Conservation (phyloP, 2,888 invertebrate genomes). For the Deilephila elpenor region DNA sequence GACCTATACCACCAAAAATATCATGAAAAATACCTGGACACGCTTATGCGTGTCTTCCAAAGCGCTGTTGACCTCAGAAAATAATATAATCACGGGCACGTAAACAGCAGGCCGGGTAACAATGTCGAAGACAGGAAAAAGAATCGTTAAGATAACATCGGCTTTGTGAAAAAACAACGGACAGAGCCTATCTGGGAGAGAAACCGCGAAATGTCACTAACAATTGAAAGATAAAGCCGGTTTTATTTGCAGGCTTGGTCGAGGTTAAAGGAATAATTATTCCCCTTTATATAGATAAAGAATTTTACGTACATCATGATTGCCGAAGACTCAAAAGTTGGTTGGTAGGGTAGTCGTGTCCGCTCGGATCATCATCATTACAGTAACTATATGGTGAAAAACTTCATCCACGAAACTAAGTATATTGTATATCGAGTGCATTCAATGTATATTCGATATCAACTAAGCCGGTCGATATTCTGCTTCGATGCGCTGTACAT, state of each 20-base stretch:
- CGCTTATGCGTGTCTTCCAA: background rate
- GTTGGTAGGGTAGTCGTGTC: too few relatives aligned
- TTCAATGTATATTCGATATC: too few relatives aligned
- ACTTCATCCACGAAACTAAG: too few relatives aligned
- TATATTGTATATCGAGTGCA: too few relatives aligned
- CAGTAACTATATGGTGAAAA: too few relatives aligned
- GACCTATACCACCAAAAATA: too few relatives aligned
- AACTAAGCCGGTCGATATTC: too few relatives aligned
- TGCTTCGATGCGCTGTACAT: too few relatives aligned
- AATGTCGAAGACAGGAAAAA: slow-evolving; percentile 42
- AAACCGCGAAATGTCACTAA: slow-evolving; percentile 64
- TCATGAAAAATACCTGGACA: background rate
- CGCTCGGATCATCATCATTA: too few relatives aligned
- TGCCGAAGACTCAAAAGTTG: too few relatives aligned
- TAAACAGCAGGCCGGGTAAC: slow-evolving; percentile 36
- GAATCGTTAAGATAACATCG: slow-evolving; percentile 56
- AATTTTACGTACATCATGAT: background rate
- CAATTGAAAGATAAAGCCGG: slow-evolving; percentile 51
- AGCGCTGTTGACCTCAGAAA: background rate
- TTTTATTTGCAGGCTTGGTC: slow-evolving; percentile 46
- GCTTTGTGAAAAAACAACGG: slow-evolving; percentile 48
- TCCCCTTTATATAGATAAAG: background rate
- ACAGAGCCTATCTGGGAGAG: slow-evolving; percentile 71
- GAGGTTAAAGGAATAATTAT: background rate
- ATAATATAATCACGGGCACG: background rate